Conservation (phyloP, 2,113 vertebrate genomes). For the Addax nasomaculatus region DNA sequence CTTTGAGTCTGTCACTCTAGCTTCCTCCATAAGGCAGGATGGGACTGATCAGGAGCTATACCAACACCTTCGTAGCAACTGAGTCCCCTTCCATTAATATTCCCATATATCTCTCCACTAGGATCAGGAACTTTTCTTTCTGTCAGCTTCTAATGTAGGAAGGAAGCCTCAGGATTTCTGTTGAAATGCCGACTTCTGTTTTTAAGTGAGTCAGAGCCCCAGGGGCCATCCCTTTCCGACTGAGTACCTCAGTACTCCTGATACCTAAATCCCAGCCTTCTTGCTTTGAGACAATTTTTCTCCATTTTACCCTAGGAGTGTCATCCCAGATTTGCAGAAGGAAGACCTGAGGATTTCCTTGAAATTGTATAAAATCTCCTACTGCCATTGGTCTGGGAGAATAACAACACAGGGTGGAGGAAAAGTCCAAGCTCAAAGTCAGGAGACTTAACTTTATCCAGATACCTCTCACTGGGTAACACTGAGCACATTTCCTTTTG, state of each 20-base stretch:
- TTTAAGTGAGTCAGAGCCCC: neutral
- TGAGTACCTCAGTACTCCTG: neutral
- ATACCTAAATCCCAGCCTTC: neutral
- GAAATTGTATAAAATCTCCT: neutral
- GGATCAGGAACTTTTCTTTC: neutral
- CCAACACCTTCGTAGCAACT: neutral
- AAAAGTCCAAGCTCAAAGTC: neutral
- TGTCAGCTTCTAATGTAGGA: neutral
- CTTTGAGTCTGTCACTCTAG: neutral
- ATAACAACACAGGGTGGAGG: neutral
- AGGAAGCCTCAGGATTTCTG: neutral
- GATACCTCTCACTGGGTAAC: too few relatives aligned
- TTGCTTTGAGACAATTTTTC: neutral
- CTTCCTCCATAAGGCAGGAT: neutral
- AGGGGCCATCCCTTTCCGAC: neutral
- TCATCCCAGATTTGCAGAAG: neutral
- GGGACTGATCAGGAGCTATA: rapidly evolving
- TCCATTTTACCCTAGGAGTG: neutral
- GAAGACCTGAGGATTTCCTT: neutral
- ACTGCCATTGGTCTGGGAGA: neutral
- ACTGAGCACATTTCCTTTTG: neutral
- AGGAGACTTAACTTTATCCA: rapidly evolving
- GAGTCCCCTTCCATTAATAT: neutral
- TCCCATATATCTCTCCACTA: rapidly evolving
- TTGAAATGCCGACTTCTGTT: neutral